phyloP scores from a whole-genome alignment of 64 coral and sea anemone species.

The Montipora foliosa region DNA sequence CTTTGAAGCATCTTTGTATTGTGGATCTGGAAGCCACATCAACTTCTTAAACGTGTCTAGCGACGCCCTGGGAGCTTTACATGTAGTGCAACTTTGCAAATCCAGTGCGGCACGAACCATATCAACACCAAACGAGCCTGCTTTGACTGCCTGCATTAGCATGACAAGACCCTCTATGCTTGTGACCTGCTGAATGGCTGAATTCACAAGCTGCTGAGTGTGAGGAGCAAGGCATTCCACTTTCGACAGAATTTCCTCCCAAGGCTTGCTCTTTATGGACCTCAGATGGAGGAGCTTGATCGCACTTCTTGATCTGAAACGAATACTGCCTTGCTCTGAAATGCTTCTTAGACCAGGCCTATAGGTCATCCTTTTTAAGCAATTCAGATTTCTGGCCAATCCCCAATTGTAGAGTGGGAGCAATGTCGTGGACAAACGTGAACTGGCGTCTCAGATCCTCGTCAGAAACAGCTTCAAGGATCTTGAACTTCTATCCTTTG shows the following conservation, averaged over 20 bases:
- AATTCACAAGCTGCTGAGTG: too few relatives aligned
- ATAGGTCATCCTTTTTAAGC: slow-evolving; percentile 28
- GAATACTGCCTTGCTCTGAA: slow-evolving; percentile 35
- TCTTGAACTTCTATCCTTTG: slow-evolving; percentile 7
- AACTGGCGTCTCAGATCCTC: slow-evolving; percentile 30
- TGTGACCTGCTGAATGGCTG: too few relatives aligned
- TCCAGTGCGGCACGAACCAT: neutral
- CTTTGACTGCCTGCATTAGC: neutral
- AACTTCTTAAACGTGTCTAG: slow-evolving; percentile 46
- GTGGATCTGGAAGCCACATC: slow-evolving; percentile 35
- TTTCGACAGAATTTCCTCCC: slow-evolving; percentile 33
- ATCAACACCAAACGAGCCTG: slow-evolving; percentile 8
- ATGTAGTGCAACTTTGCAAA: slow-evolving; percentile 25
- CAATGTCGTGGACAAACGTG: slow-evolving; percentile 39
- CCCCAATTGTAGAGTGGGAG: slow-evolving; percentile 18
- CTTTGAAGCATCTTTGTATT: too few relatives aligned
- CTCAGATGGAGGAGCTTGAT: slow-evolving; percentile 58
- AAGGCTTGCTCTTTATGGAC: slow-evolving; percentile 47
- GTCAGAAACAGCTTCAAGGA: too few relatives aligned
- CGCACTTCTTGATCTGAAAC: slow-evolving; percentile 52
- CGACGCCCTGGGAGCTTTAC: slow-evolving; percentile 44
- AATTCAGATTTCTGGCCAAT: slow-evolving; percentile 41
- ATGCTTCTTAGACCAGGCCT: slow-evolving; percentile 36
- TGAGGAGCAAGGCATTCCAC: neutral
- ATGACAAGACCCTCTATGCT: too few relatives aligned